Conservation (phyloP, 2,113 vertebrate genomes). For the Corythornis vintsioides region DNA sequence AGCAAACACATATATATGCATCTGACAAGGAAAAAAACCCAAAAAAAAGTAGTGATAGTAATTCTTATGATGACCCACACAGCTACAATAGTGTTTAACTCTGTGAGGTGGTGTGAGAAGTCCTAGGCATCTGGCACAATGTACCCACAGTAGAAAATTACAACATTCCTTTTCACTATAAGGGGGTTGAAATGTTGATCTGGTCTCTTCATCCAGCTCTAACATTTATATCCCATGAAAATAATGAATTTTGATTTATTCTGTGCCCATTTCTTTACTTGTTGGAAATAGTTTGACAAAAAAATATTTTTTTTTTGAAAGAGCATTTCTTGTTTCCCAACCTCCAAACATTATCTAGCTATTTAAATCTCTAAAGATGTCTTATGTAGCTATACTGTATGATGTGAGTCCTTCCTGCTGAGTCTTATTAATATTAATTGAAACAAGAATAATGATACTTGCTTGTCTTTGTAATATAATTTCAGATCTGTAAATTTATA, state of each 20-base stretch:
- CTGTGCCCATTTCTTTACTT: neutral
- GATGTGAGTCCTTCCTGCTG: neutral
- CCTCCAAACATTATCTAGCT: neutral
- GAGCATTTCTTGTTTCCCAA: neutral
- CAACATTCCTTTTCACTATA: neutral
- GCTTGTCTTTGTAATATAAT: neutral
- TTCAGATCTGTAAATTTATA: neutral
- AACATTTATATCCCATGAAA: neutral
- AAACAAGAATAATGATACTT: neutral
- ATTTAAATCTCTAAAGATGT: neutral
- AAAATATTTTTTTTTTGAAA: neutral
- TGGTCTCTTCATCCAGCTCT: neutral
- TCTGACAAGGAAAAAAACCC: neutral
- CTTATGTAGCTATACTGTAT: neutral
- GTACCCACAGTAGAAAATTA: neutral
- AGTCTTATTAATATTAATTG: slow-evolving; percentile 15
- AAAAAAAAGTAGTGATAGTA: too few species aligned
- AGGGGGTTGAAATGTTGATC: neutral
- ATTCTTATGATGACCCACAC: neutral
- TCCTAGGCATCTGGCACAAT: neutral
- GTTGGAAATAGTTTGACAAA: neutral
- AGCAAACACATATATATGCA: neutral
- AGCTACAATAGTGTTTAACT: neutral
- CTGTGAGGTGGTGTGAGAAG: neutral
- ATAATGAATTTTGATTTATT: neutral